Base-by-base conservation (phyloP, 2,113 vertebrate species). In the Pygoscelis antarcticus region DNA sequence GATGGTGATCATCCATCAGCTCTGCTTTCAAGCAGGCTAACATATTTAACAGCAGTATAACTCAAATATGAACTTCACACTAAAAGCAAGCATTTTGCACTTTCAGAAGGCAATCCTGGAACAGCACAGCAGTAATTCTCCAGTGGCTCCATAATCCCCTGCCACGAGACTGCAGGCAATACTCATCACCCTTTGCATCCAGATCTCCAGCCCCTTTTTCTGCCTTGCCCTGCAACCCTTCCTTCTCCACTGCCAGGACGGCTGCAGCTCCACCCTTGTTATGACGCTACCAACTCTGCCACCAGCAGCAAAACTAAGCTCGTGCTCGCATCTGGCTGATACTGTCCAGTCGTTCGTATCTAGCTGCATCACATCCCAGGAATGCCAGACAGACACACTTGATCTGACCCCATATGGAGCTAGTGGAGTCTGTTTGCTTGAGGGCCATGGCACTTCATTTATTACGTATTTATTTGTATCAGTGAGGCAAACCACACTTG, bases 231-330 rank as follows among this genome's bases (percentile, higher is more conserved):
- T 62, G 21, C 0, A 6, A 83, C 18, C 47, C 52, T 66, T 65
- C 17, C 76, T 46, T 57, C 78, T 42, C 25, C 62, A 9, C 16
- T 44, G 9, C 46, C 21, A 4, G 21, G 40, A 23, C 0, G 0
- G 40, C 27, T 62, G 51, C 70, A 54, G 57, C 38, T 60, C 52
- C 70, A 51, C 6, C 34, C 47, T 16, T 4, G 0, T 4, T 6
- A 19, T 4, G 29, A 23, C 60, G 29, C 4, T 10, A 30, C 7
- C 52, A 68, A 23, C 51, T 38, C 42, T 15, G 46, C 16, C 40
- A 13, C 13, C 34, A 62, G 88, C 68, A 80, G 80, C 60, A 88
- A 64, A 75, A 21, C 86, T 19, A 40, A 5, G 14, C 68, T 81
- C 6, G n/a, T 8, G 52, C 40, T 91, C 8, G 2, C 6, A 19